Conservation (phyloP, 2,797 vertebrate species). For the Danionella dracula region DNA sequence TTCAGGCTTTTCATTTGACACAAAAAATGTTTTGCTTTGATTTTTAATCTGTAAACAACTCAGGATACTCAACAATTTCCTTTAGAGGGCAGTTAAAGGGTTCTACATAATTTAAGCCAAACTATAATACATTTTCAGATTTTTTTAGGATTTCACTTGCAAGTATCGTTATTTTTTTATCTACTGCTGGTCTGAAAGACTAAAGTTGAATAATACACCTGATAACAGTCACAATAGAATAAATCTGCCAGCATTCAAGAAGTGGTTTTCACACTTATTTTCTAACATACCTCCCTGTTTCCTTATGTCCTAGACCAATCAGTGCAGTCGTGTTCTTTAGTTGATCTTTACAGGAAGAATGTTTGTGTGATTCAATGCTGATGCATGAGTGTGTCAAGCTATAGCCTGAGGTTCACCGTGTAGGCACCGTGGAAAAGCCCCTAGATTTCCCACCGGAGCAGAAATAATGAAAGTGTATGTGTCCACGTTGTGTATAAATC, state of each 20-base stretch:
- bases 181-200: no score
- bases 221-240: no score
- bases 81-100: no score
- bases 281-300: constrained; percentile 58
- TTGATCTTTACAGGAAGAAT: neutral
- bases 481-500: neutral
- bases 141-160: no score
- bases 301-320: constrained; percentile 27
- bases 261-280: constrained; percentile 62
- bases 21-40: no score
- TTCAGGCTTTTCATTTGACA: no score
- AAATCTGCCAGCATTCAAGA: constrained; percentile 37
- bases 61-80: no score
- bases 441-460: constrained; percentile 16
- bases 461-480: constrained; percentile 6
- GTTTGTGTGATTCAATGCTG: constrained; percentile 4
- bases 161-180: no score
- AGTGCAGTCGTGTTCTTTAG: constrained; percentile 25
- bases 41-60: no score
- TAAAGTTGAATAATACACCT: no score
- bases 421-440: constrained; percentile 5
- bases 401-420: constrained; percentile 1
- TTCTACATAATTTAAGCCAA: no score
- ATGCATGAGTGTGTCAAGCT: constrained; percentile 3
- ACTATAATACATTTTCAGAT: no score